Conservation (phyloP, 2,888 invertebrate genomes). For the Platynereis dumerilii region DNA sequence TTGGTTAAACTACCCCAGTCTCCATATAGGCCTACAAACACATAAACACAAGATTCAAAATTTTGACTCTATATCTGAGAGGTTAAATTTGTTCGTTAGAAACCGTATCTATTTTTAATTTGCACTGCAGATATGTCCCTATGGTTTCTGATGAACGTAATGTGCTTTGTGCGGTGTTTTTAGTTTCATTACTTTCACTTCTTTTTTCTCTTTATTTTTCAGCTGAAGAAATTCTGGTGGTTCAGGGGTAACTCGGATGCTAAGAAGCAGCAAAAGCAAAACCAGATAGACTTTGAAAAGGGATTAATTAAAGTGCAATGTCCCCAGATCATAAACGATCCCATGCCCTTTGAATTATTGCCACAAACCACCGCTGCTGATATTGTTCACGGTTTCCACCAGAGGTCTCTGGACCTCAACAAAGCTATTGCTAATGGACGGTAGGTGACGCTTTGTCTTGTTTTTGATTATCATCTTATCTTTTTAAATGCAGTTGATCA, state of each 20-base stretch:
- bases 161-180: no score
- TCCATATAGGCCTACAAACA: no score
- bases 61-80: no score
- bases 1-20: no score
- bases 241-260: conserved; percentile 2
- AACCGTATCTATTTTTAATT: no score
- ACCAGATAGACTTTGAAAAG: conserved; percentile 42
- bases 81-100: no score
- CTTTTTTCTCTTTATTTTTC: background rate
- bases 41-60: no score
- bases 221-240: conserved; percentile 9
- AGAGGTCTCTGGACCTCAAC: conserved; percentile 13
- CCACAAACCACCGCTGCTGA: conserved; percentile 65
- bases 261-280: background rate
- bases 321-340: conserved; percentile 50
- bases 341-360: conserved; percentile 61
- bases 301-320: conserved; percentile 56
- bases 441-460: background rate
- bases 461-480: background rate
- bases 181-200: no score
- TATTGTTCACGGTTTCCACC: conserved; percentile 64
- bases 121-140: no score
- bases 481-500: background rate
- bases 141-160: no score
- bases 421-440: conserved; percentile 39